Percentiles rank a stretch among this genome's conserved stretches.
phyloP scores from a whole-genome alignment of 2,797 vertebrate species.

The Oreochromis mossambicus region DNA sequence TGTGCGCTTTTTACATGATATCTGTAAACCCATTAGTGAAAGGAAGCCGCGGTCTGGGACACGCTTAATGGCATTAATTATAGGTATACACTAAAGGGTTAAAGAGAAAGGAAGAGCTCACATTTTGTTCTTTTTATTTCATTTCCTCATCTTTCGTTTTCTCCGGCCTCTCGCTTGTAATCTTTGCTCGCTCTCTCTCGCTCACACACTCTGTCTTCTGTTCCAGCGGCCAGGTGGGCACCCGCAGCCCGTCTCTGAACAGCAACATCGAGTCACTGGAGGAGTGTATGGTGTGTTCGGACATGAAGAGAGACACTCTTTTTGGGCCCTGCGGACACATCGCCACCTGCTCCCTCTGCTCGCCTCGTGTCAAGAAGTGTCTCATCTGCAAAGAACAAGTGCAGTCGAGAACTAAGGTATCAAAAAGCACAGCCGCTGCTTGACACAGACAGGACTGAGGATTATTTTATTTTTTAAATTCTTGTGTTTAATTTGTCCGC shows the following conservation, averaged over 20 bases:
- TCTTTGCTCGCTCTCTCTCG: not conserved
- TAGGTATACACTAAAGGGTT: not conserved
- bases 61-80: not conserved
- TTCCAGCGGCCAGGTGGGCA: constrained; percentile 91
- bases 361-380: constrained; percentile 98
- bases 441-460: not conserved
- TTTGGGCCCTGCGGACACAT: constrained; percentile 98
- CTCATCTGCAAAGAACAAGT: constrained; percentile 99
- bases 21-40: not conserved
- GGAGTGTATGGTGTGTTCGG: constrained; percentile 99
- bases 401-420: constrained; percentile 98
- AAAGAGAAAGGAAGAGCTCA: not conserved
- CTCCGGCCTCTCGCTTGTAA: not conserved
- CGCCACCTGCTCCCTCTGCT: constrained; percentile 97
- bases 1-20: not conserved
- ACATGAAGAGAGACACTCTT: constrained; percentile 97
- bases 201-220: not conserved
- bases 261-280: constrained; percentile 96
- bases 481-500: not conserved
- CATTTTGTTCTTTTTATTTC: not conserved
- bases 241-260: constrained; percentile 93
- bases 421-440: accelerated
- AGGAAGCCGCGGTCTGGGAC: not conserved
- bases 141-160: not conserved
- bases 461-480: not conserved